Base-by-base conservation (phyloP, 2,888 invertebrate species). In the Callinectes sapidus region DNA sequence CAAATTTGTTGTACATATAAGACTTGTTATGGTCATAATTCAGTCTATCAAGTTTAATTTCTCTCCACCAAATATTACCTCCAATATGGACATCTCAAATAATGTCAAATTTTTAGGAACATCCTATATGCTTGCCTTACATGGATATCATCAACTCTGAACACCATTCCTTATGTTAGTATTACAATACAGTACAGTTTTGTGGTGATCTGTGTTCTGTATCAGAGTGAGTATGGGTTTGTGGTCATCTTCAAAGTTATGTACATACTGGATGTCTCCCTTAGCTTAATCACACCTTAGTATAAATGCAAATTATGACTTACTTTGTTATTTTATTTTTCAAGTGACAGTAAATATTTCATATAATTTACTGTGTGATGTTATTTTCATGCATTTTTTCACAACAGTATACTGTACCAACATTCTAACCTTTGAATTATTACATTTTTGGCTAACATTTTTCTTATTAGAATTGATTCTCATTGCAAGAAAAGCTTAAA, bases 101-200 rank as follows among this genome's bases (percentile, higher is more conserved):
- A 39, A 39, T 39, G 39, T 39, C 39, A 39, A 39, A 39, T 39
- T 39, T 39, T 39, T 39, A 39, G 5, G 39, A 5, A 39, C 1
- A 28, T 71, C 3, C 28, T 71, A 1, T 6, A 28, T 71, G 8
- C 28, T 71, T 81, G 81, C 32, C 81, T 81, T 35, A 81, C 35
- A 16, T 81, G 81, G 81, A 14, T 35, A 14, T 81, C 5, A 8
- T 32, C 13, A 35, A 81, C 81, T 14, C 18, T 35, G 16, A 35
- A 32, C 18, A 35, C 32, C 32, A 28, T 61, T 71, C 23, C 6
- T 35, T n/a, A 81, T 14, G 77, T 32, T 81, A 16, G 14, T 10
- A 81, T n/a, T n/a, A n/a, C n/a, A n/a, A 14, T 81, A 35, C 14
- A 81, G 81, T n/a, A 81, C 32, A 81, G 81, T n/a, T 81, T 81